Conservation (phyloP, 2,888 invertebrate genomes). For the Cataglyphis rosenhaueri region DNA sequence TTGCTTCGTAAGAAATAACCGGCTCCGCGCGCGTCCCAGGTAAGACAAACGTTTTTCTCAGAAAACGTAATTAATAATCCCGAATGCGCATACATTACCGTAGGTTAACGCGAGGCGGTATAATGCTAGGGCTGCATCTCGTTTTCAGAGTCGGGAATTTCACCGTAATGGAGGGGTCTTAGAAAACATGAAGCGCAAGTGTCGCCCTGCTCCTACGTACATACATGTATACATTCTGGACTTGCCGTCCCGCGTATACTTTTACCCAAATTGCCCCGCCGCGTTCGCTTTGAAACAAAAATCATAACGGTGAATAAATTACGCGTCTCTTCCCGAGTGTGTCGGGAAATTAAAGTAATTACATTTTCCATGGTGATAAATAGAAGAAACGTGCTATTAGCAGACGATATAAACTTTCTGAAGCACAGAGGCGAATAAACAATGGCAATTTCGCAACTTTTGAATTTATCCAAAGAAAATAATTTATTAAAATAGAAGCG, state of each 20-base stretch:
- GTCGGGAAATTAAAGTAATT: conserved; percentile 69
- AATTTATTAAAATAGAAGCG: background rate
- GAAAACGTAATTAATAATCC: conserved; percentile 73
- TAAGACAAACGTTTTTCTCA: conserved; percentile 67
- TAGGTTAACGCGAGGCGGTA: conserved; percentile 59
- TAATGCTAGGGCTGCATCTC: conserved; percentile 56
- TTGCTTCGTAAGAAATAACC: conserved; percentile 42
- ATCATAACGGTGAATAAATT: conserved; percentile 70
- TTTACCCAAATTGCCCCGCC: conserved; percentile 71
- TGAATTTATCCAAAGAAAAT: conserved; percentile 1
- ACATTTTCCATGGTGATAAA: conserved; percentile 47
- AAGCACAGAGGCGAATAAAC: conserved; percentile 20
- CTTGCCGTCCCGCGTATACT: conserved; percentile 58
- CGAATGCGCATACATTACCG: conserved; percentile 59
- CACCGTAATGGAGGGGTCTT: conserved; percentile 62
- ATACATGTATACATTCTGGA: background rate
- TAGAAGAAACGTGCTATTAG: background rate
- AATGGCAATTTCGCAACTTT: conserved; percentile 5
- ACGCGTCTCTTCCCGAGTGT: conserved; percentile 58
- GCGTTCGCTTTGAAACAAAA: conserved; percentile 68
- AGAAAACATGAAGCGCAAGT: conserved; percentile 64
- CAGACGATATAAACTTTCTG: conserved; percentile 7
- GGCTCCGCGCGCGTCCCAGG: conserved; percentile 19
- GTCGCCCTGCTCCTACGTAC: conserved; percentile 53
- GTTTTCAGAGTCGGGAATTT: conserved; percentile 25